Evolutionary conservation across 2,888 invertebrate species (phyloP).

Genomic region (Eudemis profundana): DNA sequence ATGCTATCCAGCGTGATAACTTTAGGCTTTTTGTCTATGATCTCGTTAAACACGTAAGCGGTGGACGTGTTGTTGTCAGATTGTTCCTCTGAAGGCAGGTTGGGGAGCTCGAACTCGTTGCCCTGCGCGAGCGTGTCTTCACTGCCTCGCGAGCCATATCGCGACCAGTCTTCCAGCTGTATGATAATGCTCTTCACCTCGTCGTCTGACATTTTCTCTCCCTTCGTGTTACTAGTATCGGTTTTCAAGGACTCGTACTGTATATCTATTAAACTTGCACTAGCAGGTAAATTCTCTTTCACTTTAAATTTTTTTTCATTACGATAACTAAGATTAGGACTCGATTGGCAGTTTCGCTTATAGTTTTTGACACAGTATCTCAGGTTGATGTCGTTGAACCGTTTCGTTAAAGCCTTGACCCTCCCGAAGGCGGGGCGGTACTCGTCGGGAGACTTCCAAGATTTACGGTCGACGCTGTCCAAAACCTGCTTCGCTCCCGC

Average conservation of each 20-base stretch:
- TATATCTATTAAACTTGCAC: slow-evolving; percentile 76
- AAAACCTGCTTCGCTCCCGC: slow-evolving; percentile 69
- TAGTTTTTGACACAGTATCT: slow-evolving; percentile 74
- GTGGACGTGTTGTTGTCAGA: slow-evolving; percentile 55
- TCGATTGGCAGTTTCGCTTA: slow-evolving; percentile 78
- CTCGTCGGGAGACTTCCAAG: slow-evolving; percentile 90
- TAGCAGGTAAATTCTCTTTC: slow-evolving; percentile 64
- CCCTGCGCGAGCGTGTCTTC: slow-evolving; percentile 79
- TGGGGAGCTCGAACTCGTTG: slow-evolving; percentile 78
- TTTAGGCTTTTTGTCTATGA: slow-evolving; percentile 79
- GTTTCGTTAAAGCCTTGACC: slow-evolving; percentile 89
- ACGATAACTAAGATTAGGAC: slow-evolving; percentile 75
- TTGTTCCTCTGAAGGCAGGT: slow-evolving; percentile 75
- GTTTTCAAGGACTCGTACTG: slow-evolving; percentile 72
- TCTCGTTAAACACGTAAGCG: slow-evolving; percentile 78
- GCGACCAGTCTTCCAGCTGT: slow-evolving; percentile 81
- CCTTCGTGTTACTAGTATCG: slow-evolving; percentile 66
- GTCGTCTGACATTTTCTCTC: slow-evolving; percentile 71
- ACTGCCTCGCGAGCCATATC: slow-evolving; percentile 78
- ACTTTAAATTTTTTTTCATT: slow-evolving; percentile 58
- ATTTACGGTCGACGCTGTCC: slow-evolving; percentile 79
- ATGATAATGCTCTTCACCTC: slow-evolving; percentile 80
- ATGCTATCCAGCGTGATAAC: slow-evolving; percentile 79
- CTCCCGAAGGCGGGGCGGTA: slow-evolving; percentile 88
- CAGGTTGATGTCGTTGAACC: slow-evolving; percentile 86